Base-by-base conservation (phyloP, 2,113 vertebrate species). In the Okapia johnstoni region DNA sequence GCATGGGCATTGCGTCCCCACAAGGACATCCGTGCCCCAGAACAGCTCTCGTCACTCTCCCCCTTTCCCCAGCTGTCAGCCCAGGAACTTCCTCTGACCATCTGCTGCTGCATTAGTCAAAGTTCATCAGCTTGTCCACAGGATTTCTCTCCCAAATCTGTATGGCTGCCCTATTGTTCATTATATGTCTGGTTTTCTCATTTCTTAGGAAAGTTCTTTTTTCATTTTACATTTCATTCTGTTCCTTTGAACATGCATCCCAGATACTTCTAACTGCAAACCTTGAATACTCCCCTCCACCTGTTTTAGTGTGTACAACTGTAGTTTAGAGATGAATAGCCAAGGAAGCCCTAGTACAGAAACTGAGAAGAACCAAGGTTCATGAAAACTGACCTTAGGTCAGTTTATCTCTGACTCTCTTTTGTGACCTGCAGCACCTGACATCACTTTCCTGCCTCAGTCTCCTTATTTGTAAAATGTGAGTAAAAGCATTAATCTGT, bases 1-100 rank as follows among this genome's bases (percentile, higher is more conserved):
- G 26, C 25, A 0, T 40, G 2, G 2, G 48, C 23, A 0, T 0
- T 1, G 50, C 11, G 0, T 77, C 50, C 76, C 36, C 57, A 13
- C 7, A 0, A 46, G 60, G 60, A 4, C 52, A 3, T 54, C 2
- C 0, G 25, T 13, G 36, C 6, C 54, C 40, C 50, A 61, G 9
- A 36, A 5, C 17, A 25, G 55, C 81, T 81, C 14, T 85, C 63
- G 0, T 15, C 46, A 19, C 4, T 8, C 17, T 60, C 30, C 43
- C n/a, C 33, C 73, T 70, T 43, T 16, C 94, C 52, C 94, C 54
- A 15, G 5, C 40, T 58, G n/a, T 97, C 66, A 25, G 17, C 19
- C 19, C 79, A 91, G 60, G 57, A 26, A 90, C 40, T 90, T 58
- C 85, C 92, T 96, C 60, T 10, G 40, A 55, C 90, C 92, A 73